A percentile compares a stretch with the other conserved stretches of the same genome.
Evolutionary conservation across 2,113 vertebrate genomes (phyloP).

Genomic region (Thamnophis sirtalis): DNA sequence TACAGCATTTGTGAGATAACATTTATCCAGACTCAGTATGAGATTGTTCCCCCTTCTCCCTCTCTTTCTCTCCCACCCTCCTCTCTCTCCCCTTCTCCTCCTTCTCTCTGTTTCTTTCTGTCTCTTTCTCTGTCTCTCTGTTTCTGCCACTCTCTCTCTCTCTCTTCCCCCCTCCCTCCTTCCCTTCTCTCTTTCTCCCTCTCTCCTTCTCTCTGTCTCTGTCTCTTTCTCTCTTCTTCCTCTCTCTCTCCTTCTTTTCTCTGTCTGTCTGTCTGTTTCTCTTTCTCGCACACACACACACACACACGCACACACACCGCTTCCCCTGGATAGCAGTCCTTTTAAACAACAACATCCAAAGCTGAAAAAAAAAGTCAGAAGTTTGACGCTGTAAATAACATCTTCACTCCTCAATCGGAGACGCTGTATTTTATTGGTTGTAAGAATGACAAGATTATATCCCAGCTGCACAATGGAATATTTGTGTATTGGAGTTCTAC

Average conservation of each 20-base stretch:
- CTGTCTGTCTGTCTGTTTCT: too few relatives aligned
- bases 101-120: too few relatives aligned
- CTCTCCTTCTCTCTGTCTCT: too few relatives aligned
- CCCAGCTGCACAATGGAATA: slow-evolving; percentile 32
- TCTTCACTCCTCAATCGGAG: slow-evolving; percentile 45
- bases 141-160: too few relatives aligned
- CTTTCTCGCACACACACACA: background rate
- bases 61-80: background rate
- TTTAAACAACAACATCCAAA: slow-evolving; percentile 40
- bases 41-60: slow-evolving; percentile 54
- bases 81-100: too few relatives aligned
- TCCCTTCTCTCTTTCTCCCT: too few relatives aligned
- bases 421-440: slow-evolving; percentile 40
- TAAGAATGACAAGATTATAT: slow-evolving; percentile 42
- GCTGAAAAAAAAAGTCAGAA: slow-evolving; percentile 14
- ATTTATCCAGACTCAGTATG: slow-evolving; percentile 53
- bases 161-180: too few relatives aligned
- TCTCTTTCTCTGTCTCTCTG: too few relatives aligned
- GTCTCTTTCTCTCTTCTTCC: too few relatives aligned
- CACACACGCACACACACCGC: slow-evolving; percentile 17
- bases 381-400: slow-evolving; percentile 44
- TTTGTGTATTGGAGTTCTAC: slow-evolving; percentile 43
- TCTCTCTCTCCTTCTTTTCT: too few relatives aligned
- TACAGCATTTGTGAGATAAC: slow-evolving; percentile 55
- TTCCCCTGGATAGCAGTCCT: slow-evolving; percentile 22